Evolutionary conservation across 37 sponge, comb jelly and placozoan species (phyloP).

Genomic region (Ianthella basta): DNA sequence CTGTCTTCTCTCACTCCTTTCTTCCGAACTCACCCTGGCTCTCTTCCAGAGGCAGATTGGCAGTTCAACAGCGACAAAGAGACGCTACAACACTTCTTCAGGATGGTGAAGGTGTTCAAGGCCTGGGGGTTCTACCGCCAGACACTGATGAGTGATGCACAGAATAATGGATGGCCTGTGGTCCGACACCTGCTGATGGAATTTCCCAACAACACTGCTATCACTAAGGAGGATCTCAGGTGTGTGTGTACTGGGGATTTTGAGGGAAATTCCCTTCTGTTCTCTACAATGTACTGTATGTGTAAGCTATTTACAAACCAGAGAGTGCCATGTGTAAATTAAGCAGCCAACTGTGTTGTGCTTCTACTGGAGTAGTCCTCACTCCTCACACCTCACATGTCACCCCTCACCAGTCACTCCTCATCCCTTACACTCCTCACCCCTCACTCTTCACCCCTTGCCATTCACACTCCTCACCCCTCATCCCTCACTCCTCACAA

Average conservation of each 20-base stretch:
- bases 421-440: too few relatives aligned
- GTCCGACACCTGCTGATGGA: slow-evolving; percentile 65
- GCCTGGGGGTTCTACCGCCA: slow-evolving; percentile 61
- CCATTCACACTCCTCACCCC: too few relatives aligned
- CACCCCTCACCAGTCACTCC: too few relatives aligned
- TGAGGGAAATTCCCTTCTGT: too few relatives aligned
- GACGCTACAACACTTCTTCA: slow-evolving; percentile 72
- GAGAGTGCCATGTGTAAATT: too few relatives aligned
- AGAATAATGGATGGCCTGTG: slow-evolving; percentile 63
- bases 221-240: slow-evolving; percentile 19
- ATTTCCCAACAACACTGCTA: slow-evolving; percentile 44
- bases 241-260: background rate
- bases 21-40: slow-evolving; percentile 79
- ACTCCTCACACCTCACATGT: too few relatives aligned
- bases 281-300: too few relatives aligned
- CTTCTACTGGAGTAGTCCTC: too few relatives aligned
- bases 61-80: slow-evolving; percentile 69
- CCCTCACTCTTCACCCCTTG: too few relatives aligned
- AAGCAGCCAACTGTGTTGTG: too few relatives aligned
- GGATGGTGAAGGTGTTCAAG: slow-evolving; percentile 69
- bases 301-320: too few relatives aligned
- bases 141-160: slow-evolving; percentile 55
- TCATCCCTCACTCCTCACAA: too few relatives aligned
- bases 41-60: slow-evolving; percentile 67
- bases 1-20: slow-evolving; percentile 69